These are phyloP conservation scores for Atta cephalotes DNA, from an alignment of 1,140 invertebrate species.

Conservation along the genomic window DNA sequence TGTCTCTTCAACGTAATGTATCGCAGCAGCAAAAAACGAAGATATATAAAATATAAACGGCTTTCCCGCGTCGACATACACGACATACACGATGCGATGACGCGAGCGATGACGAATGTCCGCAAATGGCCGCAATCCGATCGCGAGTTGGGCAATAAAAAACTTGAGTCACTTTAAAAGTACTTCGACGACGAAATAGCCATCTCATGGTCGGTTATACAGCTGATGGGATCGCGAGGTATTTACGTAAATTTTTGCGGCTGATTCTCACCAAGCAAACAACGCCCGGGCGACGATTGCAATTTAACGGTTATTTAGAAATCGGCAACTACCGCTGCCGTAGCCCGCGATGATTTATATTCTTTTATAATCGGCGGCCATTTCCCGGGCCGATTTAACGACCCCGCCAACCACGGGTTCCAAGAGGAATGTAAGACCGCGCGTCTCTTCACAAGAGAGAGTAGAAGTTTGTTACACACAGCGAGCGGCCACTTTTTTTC, in stretches of 20 bases:
- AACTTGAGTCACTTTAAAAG: constrained; percentile 52
- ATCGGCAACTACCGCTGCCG: constrained; percentile 38
- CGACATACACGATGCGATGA: constrained; percentile 45
- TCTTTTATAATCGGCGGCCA: constrained; percentile 64
- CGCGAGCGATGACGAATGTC: constrained; percentile 51
- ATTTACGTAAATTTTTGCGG: constrained; percentile 61
- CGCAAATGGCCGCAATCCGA: constrained; percentile 53
- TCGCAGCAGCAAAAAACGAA: not conserved
- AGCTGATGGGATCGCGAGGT: constrained; percentile 30
- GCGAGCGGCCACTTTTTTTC: constrained; percentile 52
- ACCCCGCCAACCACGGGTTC: constrained; percentile 36
- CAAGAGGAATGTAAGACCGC: constrained; percentile 24
- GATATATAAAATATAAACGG: constrained; percentile 11
- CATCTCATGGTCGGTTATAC: constrained; percentile 51
- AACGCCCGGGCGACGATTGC: constrained; percentile 48
- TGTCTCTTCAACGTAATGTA: not conserved
- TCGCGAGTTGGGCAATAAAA: constrained; percentile 41
- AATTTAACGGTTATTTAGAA: constrained; percentile 63
- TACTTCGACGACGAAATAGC: constrained; percentile 33
- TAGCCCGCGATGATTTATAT: constrained; percentile 62
- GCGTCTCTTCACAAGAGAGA: constrained; percentile 45
- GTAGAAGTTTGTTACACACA: constrained; percentile 5
- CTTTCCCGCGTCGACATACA: constrained; percentile 15
- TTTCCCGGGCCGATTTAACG: constrained; percentile 62
- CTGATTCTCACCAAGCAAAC: not conserved